Evolutionary conservation across 1,140 invertebrate species (phyloP), one percentile per base, ranked within the genome.

Genomic region (Vollenhovia emeryi): DNA sequence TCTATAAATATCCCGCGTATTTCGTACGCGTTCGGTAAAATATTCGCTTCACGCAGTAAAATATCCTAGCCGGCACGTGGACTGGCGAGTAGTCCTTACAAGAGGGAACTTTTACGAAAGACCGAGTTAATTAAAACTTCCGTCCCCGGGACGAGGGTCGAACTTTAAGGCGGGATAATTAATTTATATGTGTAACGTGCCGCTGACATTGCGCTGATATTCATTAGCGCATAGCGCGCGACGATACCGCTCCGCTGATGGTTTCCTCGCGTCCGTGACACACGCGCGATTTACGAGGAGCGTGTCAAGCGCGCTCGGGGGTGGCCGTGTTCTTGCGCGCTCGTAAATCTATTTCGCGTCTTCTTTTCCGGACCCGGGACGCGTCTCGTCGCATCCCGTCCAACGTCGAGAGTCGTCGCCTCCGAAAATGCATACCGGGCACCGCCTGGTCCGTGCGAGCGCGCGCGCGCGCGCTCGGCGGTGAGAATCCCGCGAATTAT

Each of bases 401-500:
- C 62, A 36, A 62, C 60, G n/a, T 73, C 50, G 36, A 15, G 36
- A 75, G 27, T 64, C 60, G 21, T 69, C 76, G 36, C n/a, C 21
- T 13, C 21, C 9, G 62, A 68, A 68, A 45, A 27, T 40, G 45
- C 13, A 79, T 40, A n/a, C n/a, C 15, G 60, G 30, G 13, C 27
- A 64, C 62, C 74, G 55, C 66, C n/a, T n/a, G n/a, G n/a, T n/a
- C n/a, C n/a, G n/a, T n/a, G n/a, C n/a, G n/a, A n/a, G 45, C 45
- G 52, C 43, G 2, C 15, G 8, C 45, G n/a, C 48, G 33, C 27
- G 33, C 27, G 6, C 24, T 21, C n/a, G 18, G 15, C 18, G 60
- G 60, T 33, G 60, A 75, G 52, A 69, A 89, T 83, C 87, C 48
- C 40, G 62, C 74, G 87, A 87, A 89, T 89, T 89, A 89, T 89